Evolutionary conservation across 1,140 invertebrate genomes (phyloP).

Genomic region (Drosophila mauritiana): DNA sequence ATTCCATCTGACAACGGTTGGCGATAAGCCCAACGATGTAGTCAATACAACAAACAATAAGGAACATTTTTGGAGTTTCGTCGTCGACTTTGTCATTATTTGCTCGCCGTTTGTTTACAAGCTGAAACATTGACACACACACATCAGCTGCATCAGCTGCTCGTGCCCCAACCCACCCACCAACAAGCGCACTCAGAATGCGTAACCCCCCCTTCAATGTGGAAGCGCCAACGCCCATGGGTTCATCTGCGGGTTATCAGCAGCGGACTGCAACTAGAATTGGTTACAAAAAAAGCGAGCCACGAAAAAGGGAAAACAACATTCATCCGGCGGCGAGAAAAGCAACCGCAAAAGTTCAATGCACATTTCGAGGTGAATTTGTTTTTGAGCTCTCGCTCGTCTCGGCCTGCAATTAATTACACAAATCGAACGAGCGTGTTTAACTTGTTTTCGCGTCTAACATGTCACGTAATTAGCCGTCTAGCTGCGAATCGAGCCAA

Average conservation of each 20-base stretch:
- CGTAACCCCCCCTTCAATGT: neutral
- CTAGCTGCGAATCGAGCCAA: constrained; percentile 27
- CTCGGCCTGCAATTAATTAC: constrained; percentile 54
- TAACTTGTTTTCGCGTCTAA: constrained; percentile 71
- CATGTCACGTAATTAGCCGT: constrained; percentile 76
- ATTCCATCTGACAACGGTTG: constrained; percentile 51
- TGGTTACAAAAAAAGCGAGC: constrained; percentile 27
- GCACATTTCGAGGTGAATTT: constrained; percentile 78
- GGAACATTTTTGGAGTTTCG: constrained; percentile 56
- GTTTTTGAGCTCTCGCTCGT: constrained; percentile 38
- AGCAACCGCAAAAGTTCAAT: constrained; percentile 66
- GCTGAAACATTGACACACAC: constrained; percentile 49
- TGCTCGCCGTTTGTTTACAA: constrained; percentile 62
- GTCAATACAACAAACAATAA: constrained; percentile 70
- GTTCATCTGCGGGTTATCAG: constrained; percentile 51
- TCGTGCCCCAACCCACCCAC: neutral
- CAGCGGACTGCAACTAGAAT: constrained; percentile 41
- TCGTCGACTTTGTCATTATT: constrained; percentile 52
- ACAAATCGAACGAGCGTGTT: constrained; percentile 53
- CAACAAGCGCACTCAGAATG: neutral
- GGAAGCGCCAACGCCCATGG: neutral
- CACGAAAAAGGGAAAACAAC: constrained; percentile 36
- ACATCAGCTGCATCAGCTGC: constrained; percentile 34
- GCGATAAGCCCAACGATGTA: constrained; percentile 64
- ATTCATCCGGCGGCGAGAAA: constrained; percentile 11